A percentile compares a stretch with the other conserved stretches of the same genome.
These are phyloP conservation scores for Trilocha varians DNA, from an alignment of 2,888 invertebrate species.

Conservation along the genomic window DNA sequence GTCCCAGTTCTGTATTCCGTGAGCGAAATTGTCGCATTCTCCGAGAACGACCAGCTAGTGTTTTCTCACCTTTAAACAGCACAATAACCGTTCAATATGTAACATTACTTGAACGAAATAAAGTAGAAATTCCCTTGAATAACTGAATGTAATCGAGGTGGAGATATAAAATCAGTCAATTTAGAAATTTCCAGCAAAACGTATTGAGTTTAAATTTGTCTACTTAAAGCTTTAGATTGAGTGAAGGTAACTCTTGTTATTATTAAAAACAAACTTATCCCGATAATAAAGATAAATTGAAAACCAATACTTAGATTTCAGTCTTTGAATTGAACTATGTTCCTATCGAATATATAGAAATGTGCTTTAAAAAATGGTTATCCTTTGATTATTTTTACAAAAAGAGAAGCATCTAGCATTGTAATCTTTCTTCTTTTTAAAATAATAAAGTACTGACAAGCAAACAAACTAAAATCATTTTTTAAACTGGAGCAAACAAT, in stretches of 20 bases:
- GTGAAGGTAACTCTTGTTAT: conserved; percentile 23
- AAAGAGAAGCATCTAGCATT: no score
- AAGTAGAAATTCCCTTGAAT: conserved; percentile 16
- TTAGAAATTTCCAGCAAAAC: conserved; percentile 47
- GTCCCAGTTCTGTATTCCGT: conserved; percentile 49
- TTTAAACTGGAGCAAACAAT: no score
- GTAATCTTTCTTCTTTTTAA: no score
- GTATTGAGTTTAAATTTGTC: conserved; percentile 58
- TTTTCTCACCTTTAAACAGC: conserved; percentile 49
- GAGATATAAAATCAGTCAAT: conserved; percentile 45
- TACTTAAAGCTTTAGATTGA: conserved; percentile 32
- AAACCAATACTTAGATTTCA: no score
- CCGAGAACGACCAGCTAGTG: conserved; percentile 37
- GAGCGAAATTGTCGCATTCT: conserved; percentile 60
- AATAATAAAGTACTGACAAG: no score
- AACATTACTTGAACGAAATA: conserved; percentile 13
- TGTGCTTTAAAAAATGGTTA: no score
- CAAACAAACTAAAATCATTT: no score
- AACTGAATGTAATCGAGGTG: conserved; percentile 23
- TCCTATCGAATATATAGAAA: no score
- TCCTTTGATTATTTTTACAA: no score
- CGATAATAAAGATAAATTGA: no score
- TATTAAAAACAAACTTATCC: conserved; percentile 11
- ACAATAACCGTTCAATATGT: conserved; percentile 12
- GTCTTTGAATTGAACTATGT: no score